These are phyloP conservation scores for Dynastes maya DNA, from an alignment of 2,888 invertebrate species.

Conservation along the genomic window DNA sequence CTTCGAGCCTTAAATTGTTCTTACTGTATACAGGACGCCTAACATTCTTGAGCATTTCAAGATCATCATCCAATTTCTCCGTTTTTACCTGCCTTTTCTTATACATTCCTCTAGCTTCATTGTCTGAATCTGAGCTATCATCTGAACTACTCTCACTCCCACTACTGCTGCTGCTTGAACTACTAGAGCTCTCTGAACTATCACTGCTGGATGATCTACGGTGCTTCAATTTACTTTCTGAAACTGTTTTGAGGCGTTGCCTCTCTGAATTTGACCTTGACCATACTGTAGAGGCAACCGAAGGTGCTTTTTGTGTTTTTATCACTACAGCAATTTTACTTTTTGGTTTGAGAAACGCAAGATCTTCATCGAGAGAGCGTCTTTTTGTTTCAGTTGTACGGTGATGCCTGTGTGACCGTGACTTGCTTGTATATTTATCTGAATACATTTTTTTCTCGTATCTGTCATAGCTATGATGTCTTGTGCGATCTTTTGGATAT, in stretches of 20 bases:
- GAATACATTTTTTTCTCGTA: conserved; percentile 49
- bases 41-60: not conserved
- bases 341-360: conserved; percentile 61
- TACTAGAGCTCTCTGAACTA: conserved; percentile 54
- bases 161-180: conserved; percentile 52
- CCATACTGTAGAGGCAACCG: conserved; percentile 68
- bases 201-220: conserved; percentile 53
- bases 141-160: conserved; percentile 44
- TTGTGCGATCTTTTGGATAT: conserved; percentile 15
- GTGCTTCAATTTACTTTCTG: conserved; percentile 55
- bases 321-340: conserved; percentile 69
- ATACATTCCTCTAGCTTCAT: not conserved
- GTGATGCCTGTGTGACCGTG: conserved; percentile 3
- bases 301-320: conserved; percentile 66
- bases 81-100: conserved; percentile 16
- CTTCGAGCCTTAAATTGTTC: conserved; percentile 66
- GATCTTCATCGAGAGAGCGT: conserved; percentile 48
- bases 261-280: conserved; percentile 60
- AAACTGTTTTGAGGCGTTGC: conserved; percentile 56
- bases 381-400: not conserved
- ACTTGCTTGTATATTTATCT: conserved; percentile 48
- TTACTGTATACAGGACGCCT: conserved; percentile 56
- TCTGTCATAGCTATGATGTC: conserved; percentile 35
- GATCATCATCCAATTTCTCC: conserved; percentile 31
- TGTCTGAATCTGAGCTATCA: conserved; percentile 49